Base-by-base conservation (phyloP, 2,888 invertebrate genomes). In the Acronicta alni region DNA sequence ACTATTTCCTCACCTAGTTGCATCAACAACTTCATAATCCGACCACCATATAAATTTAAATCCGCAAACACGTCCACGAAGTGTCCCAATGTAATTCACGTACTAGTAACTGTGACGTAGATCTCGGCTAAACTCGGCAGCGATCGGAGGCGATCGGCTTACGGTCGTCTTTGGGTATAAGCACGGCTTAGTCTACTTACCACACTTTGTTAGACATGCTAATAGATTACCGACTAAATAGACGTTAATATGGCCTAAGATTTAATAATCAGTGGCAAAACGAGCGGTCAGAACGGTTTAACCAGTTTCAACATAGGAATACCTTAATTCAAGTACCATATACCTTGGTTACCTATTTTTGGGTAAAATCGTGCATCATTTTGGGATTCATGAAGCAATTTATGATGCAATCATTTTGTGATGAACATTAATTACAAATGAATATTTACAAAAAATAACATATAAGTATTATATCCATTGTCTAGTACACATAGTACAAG, bases 101-200 rank as follows among this genome's bases (percentile, higher is more conserved):
- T 32, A 42, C 14, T 41, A 20, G 18, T 35, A 43, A 39, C 17
- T 43, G 2, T 47, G 67, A 63, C 59, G 47, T 44, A 51, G 38
- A 72, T 53, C 70, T 59, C 58, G 57, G 57, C 41, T 58, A 30
- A 58, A 42, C 57, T 57, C 71, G 56, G 49, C 49, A 38, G 32
- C 18, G n/a, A 30, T 66, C 67, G 61, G 20, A 35, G 35, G 49
- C 46, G 60, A 66, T 61, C 72, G 61, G 67, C 67, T 67, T 67
- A 64, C 67, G 18, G 26, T 67, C 67, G 48, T 16, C 57, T 51
- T 48, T 46, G 44, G 43, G 37, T 46, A 39, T 75, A 67, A 70
- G 60, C 57, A 9, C 30, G n/a, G 76, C 56, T 75, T 75, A 71
- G 23, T 63, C 74, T 15, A 72, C 35, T 57, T 45, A 61, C 17